Evolutionary conservation across 2,797 vertebrate species (phyloP).

Genomic region (Picus viridis): DNA sequence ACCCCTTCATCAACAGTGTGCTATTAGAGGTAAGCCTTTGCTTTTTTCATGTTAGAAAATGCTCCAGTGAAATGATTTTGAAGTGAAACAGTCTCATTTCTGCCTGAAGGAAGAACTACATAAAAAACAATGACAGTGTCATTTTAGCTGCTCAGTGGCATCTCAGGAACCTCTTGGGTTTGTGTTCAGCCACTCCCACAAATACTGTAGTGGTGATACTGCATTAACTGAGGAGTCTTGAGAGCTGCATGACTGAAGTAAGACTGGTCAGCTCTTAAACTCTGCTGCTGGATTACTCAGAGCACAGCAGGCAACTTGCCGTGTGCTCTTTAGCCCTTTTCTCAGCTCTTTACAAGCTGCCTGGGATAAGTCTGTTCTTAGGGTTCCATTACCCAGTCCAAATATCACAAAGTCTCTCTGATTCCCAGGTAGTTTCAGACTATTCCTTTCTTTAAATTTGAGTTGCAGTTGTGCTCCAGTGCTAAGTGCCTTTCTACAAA

Average conservation of each 20-base stretch:
- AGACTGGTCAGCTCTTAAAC: not conserved
- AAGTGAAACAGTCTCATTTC: not conserved
- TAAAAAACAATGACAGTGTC: not conserved
- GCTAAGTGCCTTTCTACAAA: not conserved
- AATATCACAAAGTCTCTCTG: not conserved
- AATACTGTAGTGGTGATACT: not conserved
- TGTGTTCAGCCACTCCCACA: slow-evolving; percentile 43
- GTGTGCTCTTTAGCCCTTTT: not conserved
- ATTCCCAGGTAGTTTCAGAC: not conserved
- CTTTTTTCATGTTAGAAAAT: not conserved
- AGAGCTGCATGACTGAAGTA: slow-evolving; percentile 15
- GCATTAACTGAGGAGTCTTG: slow-evolving; percentile 42
- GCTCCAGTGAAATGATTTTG: not conserved
- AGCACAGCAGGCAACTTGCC: not conserved
- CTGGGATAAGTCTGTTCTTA: not conserved
- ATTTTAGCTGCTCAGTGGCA: not conserved
- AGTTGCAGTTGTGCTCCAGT: not conserved
- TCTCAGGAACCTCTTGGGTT: not conserved
- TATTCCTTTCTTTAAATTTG: not conserved
- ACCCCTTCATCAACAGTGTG: slow-evolving; percentile 88
- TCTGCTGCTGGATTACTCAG: not conserved
- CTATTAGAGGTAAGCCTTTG: slow-evolving; percentile 86
- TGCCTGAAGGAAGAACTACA: not conserved
- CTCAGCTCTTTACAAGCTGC: not conserved
- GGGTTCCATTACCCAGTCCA: not conserved